Base-by-base conservation (phyloP, 2,797 vertebrate species). In the Sebastolobus alascanus region DNA sequence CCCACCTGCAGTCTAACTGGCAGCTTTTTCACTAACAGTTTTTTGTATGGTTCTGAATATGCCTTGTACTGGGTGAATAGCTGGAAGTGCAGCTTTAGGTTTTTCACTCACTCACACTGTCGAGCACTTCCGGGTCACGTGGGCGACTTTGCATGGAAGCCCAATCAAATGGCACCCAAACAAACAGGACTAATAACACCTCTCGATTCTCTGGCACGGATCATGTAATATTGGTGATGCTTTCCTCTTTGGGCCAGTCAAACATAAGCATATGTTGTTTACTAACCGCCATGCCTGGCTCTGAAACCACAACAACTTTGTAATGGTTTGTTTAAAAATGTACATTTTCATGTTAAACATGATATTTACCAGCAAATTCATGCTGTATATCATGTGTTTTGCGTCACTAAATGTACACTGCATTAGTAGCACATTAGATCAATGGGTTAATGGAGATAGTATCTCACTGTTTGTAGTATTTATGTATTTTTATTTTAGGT, bases 1-100 rank as follows among this genome's bases (percentile, higher is more conserved):
- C 25, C 29, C 79, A 89, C 65, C 77, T 81, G 73, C 84, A 60
- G 50, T 79, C 85, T 90, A 86, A 87, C 89, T 75, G 79, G 79
- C 81, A 90, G 84, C 80, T 80, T 79, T 79, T 54, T 43, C 87
- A 92, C 91, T 90, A 92, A 93, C 88, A 22, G 25, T 35, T 73
- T 70, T 70, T 76, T 80, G 50, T 84, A 60, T 63, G 69, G 63
- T 80, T 86, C 31, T 85, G 77, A 76, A 75, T 85, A 60, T 80
- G 76, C 80, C 79, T 81, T 80, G 56, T 65, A 22, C 71, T 80
- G 68, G 68, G 64, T 75, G 75, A 69, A 58, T 52, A 50, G 14
- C 79, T 77, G 68, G 16, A 82, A 31, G 16, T 79, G 12, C 55
- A 75, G 58, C 63, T 74, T 59, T 46, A 14, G 50, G 20, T 66